These are phyloP conservation scores for Nothobranchius furzeri DNA, from an alignment of 2,113 vertebrate genomes.

Conservation along the genomic window DNA sequence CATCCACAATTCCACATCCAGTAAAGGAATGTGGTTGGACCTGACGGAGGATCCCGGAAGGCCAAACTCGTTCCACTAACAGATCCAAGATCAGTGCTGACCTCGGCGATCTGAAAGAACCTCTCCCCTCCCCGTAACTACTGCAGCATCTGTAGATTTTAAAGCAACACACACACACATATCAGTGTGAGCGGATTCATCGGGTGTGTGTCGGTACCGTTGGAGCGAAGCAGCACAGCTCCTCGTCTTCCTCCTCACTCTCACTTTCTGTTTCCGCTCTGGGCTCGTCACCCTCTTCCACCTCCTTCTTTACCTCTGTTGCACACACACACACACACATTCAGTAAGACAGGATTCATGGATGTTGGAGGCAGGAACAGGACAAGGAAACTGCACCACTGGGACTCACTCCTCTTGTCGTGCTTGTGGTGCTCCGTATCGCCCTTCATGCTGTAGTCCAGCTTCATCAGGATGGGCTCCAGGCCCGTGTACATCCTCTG, in stretches of 20 bases:
- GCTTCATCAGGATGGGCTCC: constrained; percentile 97
- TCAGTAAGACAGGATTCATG: not conserved
- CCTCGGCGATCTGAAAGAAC: not conserved
- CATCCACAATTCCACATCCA: fast-evolving
- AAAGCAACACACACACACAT: not conserved
- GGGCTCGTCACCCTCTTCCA: constrained; percentile 87
- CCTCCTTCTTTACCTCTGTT: constrained; percentile 83
- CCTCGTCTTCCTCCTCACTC: constrained; percentile 96
- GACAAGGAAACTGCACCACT: not conserved
- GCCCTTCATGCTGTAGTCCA: constrained; percentile 99
- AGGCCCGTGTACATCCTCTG: constrained; percentile 97
- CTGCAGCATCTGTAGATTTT: not conserved
- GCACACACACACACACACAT: constrained; percentile 4
- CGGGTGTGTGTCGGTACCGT: constrained; percentile 80
- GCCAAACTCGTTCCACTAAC: not conserved
- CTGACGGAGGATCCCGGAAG: constrained; percentile 7
- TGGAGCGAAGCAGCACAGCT: constrained; percentile 92
- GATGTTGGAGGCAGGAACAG: too few relatives aligned
- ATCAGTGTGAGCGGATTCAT: not conserved
- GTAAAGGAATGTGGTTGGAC: constrained; percentile 17
- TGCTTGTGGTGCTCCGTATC: constrained; percentile 90
- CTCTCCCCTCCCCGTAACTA: not conserved
- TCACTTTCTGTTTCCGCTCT: constrained; percentile 95
- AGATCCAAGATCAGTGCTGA: constrained; percentile 3
- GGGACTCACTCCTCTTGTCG: constrained; percentile 92